Evolutionary conservation across 2,888 invertebrate genomes (phyloP).

Genomic region (Himalopsyche kuldschensis): DNA sequence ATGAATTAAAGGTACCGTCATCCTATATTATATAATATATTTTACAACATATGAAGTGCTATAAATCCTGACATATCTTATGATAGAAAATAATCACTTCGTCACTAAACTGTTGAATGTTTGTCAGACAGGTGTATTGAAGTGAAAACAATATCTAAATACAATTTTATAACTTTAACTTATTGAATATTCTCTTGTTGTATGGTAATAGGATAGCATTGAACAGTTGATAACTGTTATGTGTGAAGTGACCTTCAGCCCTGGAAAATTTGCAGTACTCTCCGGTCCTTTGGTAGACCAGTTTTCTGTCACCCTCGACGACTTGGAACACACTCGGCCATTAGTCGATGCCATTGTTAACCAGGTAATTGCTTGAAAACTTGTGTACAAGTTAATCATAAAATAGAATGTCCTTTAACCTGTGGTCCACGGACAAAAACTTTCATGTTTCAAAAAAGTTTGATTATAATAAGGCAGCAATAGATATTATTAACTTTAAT

Average conservation of each 20-base stretch:
- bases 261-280: slow-evolving; percentile 74
- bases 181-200: background rate
- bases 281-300: slow-evolving; percentile 71
- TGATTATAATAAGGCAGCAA: no score
- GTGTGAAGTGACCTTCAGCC: slow-evolving; percentile 74
- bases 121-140: no score
- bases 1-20: background rate
- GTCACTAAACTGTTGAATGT: background rate
- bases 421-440: no score
- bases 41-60: no score
- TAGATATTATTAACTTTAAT: slow-evolving; percentile 36
- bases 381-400: background rate
- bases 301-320: slow-evolving; percentile 67
- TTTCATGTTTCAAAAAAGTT: no score
- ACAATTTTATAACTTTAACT: no score
- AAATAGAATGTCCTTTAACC: no score
- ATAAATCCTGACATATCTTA: background rate
- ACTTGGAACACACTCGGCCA: slow-evolving; percentile 62
- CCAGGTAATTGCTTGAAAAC: slow-evolving; percentile 51
- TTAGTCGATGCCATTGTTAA: slow-evolving; percentile 70
- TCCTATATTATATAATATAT: no score
- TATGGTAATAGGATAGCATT: slow-evolving; percentile 52
- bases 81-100: slow-evolving; percentile 2
- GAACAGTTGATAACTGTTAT: slow-evolving; percentile 70
- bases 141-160: no score